Percentiles rank a stretch among this genome's conserved stretches.
Evolutionary conservation across 2,113 vertebrate genomes (phyloP).

Genomic region (Chamaea fasciata): DNA sequence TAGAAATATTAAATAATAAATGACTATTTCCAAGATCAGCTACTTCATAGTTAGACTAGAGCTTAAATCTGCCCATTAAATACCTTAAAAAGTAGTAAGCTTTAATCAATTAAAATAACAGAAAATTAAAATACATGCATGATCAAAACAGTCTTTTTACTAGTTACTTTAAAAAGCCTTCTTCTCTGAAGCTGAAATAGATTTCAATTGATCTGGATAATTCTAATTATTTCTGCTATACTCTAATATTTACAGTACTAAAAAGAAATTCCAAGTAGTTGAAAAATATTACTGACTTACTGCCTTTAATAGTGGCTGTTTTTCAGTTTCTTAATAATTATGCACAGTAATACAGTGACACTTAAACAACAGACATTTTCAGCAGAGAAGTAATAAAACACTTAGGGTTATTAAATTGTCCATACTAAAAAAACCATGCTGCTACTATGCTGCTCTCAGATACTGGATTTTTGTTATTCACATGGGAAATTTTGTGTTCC

Average conservation of each 20-base stretch:
- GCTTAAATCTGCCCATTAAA: neutral
- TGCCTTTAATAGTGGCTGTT: neutral
- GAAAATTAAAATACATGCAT: neutral
- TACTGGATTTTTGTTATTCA: neutral
- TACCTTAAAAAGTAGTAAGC: neutral
- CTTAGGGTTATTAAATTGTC: neutral
- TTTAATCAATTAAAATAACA: neutral
- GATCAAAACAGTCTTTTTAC: neutral
- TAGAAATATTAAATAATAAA: slow-evolving; percentile 4
- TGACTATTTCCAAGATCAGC: neutral
- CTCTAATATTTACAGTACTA: neutral
- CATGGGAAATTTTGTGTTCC: neutral
- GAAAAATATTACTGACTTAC: slow-evolving; percentile 5
- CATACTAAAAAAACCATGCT: neutral
- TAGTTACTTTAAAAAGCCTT: neutral
- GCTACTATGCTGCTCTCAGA: neutral
- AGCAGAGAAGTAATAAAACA: slow-evolving; percentile 1
- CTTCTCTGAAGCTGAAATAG: neutral
- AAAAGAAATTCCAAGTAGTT: neutral
- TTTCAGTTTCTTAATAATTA: slow-evolving; percentile 36
- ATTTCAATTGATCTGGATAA: neutral
- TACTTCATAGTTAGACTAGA: neutral
- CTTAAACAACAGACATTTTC: slow-evolving; percentile 12
- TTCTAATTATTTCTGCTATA: neutral
- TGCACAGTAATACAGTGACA: neutral